A percentile compares a stretch with the other conserved stretches of the same genome.
These are phyloP conservation scores for Drosophila tropicalis DNA, from an alignment of 1,140 invertebrate genomes.

Conservation along the genomic window DNA sequence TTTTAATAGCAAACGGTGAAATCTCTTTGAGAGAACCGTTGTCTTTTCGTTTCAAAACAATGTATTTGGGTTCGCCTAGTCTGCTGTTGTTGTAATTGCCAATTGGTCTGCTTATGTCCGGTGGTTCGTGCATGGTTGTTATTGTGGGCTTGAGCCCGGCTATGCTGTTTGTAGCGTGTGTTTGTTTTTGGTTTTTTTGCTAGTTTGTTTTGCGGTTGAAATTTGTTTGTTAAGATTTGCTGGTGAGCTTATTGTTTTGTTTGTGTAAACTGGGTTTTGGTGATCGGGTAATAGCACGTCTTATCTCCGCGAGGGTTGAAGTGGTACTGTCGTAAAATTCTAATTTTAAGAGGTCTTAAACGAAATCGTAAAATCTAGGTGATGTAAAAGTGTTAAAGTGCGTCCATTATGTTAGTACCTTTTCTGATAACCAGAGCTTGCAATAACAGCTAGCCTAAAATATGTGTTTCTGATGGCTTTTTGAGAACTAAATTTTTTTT, in stretches of 20 bases:
- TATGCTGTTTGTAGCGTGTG: conserved; percentile 6
- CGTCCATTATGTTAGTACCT: too few relatives aligned
- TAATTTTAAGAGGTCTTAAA: too few relatives aligned
- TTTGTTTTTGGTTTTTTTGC: not conserved
- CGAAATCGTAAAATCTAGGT: too few relatives aligned
- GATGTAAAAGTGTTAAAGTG: too few relatives aligned
- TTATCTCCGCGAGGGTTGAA: not conserved
- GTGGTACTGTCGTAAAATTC: too few relatives aligned
- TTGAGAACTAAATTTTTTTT: too few relatives aligned
- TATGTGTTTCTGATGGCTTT: too few relatives aligned
- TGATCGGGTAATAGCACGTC: not conserved
- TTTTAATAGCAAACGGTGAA: conserved; percentile 4
- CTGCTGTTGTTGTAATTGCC: conserved; percentile 37
- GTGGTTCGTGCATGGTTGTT: conserved; percentile 6
- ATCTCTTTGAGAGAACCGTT: not conserved
- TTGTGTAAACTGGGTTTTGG: conserved; percentile 1
- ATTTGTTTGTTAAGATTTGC: conserved; percentile 1
- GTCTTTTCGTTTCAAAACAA: conserved; percentile 4
- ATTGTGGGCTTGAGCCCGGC: not conserved
- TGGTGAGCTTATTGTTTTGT: conserved; percentile 6
- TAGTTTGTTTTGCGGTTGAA: conserved; percentile 1
- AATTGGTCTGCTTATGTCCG: not conserved
- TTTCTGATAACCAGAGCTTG: too few relatives aligned
- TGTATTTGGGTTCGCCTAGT: conserved; percentile 15
- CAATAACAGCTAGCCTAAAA: too few relatives aligned